Conservation (phyloP, 2,113 vertebrate genomes). For the Nothobranchius kuhntae region DNA sequence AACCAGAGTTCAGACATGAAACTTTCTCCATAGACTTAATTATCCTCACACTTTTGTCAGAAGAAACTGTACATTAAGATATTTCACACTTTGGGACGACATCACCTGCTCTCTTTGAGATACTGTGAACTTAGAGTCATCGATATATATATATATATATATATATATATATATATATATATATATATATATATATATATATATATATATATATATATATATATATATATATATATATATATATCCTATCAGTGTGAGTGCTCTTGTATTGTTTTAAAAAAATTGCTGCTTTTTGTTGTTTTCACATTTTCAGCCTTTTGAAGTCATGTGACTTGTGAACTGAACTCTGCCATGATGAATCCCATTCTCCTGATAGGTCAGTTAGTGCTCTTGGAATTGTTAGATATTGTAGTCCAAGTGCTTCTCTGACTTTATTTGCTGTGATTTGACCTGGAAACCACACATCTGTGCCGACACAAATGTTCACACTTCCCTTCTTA, state of each 20-base stretch:
- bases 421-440: constrained; percentile 30
- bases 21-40: constrained; percentile 2
- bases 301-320: constrained; percentile 19
- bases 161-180: neutral
- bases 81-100: neutral
- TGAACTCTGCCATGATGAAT: constrained; percentile 40
- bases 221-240: too few species aligned
- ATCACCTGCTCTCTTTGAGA: constrained; percentile 44
- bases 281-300: constrained; percentile 49
- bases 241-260: constrained; percentile 9
- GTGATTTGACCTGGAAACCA: constrained; percentile 13
- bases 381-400: constrained; percentile 36
- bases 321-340: constrained; percentile 27
- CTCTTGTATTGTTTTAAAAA: constrained; percentile 27
- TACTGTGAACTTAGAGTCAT: constrained; percentile 66
- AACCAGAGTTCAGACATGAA: constrained; percentile 8
- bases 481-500: neutral
- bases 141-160: constrained; percentile 11
- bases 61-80: constrained; percentile 18
- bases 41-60: constrained; percentile 4
- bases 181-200: neutral
- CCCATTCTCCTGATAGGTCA: constrained; percentile 21
- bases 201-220: constrained; percentile 1
- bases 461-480: constrained; percentile 42
- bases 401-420: constrained; percentile 8